These are phyloP conservation scores for Orchestes rusci DNA, from an alignment of 2,888 invertebrate species.

Conservation along the genomic window DNA sequence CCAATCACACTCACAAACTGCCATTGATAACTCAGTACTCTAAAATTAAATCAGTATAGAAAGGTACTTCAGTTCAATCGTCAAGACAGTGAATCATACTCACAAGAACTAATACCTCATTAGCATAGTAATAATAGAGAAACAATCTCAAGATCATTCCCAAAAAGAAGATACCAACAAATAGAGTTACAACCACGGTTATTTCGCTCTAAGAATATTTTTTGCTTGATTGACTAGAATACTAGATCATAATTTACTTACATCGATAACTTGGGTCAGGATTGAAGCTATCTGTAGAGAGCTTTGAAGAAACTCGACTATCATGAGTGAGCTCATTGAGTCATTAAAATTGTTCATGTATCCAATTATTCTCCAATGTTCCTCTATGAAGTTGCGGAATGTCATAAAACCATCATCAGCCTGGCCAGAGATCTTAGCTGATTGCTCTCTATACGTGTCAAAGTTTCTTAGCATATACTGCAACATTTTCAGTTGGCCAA, in stretches of 20 bases:
- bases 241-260: background rate
- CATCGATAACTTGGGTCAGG: conserved; percentile 12
- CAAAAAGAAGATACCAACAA: background rate
- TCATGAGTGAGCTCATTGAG: conserved; percentile 15
- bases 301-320: conserved; percentile 21
- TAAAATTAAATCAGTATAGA: conserved; percentile 1
- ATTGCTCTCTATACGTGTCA: conserved; percentile 18
- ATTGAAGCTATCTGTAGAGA: conserved; percentile 20
- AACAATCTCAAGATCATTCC: background rate
- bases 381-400: conserved; percentile 14
- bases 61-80: background rate
- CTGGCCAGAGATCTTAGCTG: background rate
- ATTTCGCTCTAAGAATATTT: background rate
- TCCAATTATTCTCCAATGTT: conserved; percentile 4
- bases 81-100: background rate
- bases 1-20: conserved; percentile 12
- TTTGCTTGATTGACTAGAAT: background rate
- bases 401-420: conserved; percentile 11
- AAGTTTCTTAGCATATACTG: conserved; percentile 26
- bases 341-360: conserved; percentile 17
- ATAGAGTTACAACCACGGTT: background rate
- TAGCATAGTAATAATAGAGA: conserved; percentile 3
- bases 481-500: conserved; percentile 27
- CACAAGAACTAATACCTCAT: conserved; percentile 4
- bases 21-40: conserved; percentile 3